phyloP scores from a whole-genome alignment of 2,113 vertebrate species.

The Tragulus kanchil region DNA sequence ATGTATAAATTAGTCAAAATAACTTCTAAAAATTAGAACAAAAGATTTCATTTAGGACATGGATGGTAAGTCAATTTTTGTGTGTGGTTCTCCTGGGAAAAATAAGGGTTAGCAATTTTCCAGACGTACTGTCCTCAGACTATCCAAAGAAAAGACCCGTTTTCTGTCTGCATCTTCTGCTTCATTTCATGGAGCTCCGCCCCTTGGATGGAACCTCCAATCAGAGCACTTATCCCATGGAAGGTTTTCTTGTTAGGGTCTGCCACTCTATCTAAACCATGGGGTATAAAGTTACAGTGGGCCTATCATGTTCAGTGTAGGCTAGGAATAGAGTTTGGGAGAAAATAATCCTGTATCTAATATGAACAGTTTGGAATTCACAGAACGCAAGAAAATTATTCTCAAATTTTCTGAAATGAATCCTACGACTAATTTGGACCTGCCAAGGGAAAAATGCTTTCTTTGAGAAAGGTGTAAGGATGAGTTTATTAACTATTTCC shows the following conservation, averaged over 20 bases:
- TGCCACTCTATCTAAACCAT: neutral
- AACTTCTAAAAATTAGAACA: constrained; percentile 19
- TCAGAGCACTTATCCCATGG: neutral
- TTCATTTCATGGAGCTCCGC: neutral
- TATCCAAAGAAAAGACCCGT: neutral
- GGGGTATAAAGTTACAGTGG: neutral
- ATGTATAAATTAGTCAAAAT: constrained; percentile 41
- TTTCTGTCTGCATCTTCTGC: neutral
- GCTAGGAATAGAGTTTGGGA: neutral
- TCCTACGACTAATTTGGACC: neutral
- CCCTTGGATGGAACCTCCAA: neutral
- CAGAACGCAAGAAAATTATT: constrained; percentile 48
- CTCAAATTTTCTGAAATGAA: neutral
- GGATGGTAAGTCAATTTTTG: neutral
- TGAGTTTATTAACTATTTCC: constrained; percentile 29
- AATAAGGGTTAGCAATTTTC: neutral
- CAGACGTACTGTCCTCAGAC: neutral
- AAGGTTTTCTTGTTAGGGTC: neutral
- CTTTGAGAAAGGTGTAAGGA: constrained; percentile 7
- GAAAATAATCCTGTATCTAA: neutral
- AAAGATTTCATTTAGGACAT: neutral
- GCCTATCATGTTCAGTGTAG: neutral
- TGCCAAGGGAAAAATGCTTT: constrained; percentile 37
- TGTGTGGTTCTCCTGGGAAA: neutral
- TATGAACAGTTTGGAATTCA: neutral